Conservation (phyloP, 2,113 vertebrate species). For the Haemorhous mexicanus region DNA sequence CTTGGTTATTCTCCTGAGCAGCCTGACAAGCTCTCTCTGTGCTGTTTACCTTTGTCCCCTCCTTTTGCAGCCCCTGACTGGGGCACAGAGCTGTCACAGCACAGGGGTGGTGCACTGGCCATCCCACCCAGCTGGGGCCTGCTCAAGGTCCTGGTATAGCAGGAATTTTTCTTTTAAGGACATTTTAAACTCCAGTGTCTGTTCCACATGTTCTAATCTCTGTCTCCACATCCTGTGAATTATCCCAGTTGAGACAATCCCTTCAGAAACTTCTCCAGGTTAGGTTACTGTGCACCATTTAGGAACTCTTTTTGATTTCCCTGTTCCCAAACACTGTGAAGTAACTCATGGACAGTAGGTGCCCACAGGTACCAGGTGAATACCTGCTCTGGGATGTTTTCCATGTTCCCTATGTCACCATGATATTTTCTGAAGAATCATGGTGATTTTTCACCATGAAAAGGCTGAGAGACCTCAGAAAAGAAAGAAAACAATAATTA, state of each 20-base stretch:
- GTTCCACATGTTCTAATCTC: neutral
- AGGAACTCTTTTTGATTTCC: neutral
- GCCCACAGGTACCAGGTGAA: neutral
- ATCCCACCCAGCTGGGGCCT: neutral
- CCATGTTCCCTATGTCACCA: neutral
- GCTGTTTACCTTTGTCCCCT: neutral
- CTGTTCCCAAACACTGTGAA: neutral
- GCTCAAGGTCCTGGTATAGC: neutral
- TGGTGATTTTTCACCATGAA: too few species aligned
- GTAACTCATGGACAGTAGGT: neutral
- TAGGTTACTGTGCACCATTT: neutral
- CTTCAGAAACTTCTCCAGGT: neutral
- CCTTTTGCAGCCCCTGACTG: neutral
- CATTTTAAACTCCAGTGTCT: neutral
- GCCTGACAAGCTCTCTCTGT: neutral
- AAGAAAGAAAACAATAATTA: too few species aligned
- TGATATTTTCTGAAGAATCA: too few species aligned
- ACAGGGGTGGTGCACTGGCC: fast-evolving
- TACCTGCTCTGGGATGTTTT: neutral
- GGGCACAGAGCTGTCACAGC: neutral
- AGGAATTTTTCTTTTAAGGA: neutral
- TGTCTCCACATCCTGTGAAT: neutral
- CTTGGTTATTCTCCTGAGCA: neutral
- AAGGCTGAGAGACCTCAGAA: too few species aligned
- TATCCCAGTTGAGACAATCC: neutral